Evolutionary conservation across 2,113 vertebrate genomes (phyloP), one percentile per base, ranked within the genome.

Genomic region (Chaetorhynchus papuensis): DNA sequence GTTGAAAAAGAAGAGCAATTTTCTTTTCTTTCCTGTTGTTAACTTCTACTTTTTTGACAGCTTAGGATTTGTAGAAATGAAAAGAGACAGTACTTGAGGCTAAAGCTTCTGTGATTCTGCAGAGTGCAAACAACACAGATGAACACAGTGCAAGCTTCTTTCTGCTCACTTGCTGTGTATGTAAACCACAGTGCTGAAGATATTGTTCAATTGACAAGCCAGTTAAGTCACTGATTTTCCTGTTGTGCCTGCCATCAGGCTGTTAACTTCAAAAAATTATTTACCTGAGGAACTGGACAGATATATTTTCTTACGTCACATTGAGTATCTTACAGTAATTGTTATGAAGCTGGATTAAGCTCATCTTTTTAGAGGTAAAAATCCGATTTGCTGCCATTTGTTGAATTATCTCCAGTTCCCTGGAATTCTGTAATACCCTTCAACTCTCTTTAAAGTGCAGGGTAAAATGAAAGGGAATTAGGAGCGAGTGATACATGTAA

Each of bases 381-480:
- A 91, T 94, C 42, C 0, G 0, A n/a, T 85, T 76, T 90, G 57
- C 19, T 90, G 24, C 17, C 39, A 47, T 72, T 87, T 44, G 8
- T 69, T 79, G 27, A 84, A 84, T 75, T 75, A 91, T 76, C n/a
- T 84, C 22, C 53, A 65, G 16, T 94, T 89, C 37, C 13, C 50
- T 72, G 41, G 61, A 93, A 91, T 87, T 84, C 53, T 85, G 13
- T 83, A 88, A 61, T 90, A 79, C 15, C 4, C 19, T 92, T 92
- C 61, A 78, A 60, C 18, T 80, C 28, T 41, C 26, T 82, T 83
- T 96, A 76, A 93, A 90, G 35, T 76, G 30, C 22, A 47, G 45
- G 13, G 30, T 83, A 60, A 87, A 93, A 90, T 88, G 63, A 63
- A 96, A 91, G 30, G 50, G 59, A 93, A 90, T 91, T 94, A 86